Evolutionary conservation across 2,888 invertebrate genomes (phyloP).

Genomic region (Andrena haemorrhoa): DNA sequence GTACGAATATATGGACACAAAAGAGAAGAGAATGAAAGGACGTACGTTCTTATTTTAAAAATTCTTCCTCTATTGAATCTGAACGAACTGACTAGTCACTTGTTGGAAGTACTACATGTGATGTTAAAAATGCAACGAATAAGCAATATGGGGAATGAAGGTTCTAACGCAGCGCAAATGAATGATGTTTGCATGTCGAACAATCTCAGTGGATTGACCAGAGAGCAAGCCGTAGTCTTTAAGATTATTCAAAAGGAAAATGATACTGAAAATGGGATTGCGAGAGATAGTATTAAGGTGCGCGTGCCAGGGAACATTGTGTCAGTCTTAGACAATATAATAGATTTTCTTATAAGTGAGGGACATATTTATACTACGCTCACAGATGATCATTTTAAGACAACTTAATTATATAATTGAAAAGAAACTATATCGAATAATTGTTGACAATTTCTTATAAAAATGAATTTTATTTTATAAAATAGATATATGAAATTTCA

Average conservation of each 20-base stretch:
- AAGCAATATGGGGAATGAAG: constrained; percentile 48
- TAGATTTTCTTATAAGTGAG: constrained; percentile 90
- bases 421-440: background rate
- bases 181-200: background rate
- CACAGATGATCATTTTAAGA: constrained; percentile 90
- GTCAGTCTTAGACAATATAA: constrained; percentile 84
- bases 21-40: constrained; percentile 87
- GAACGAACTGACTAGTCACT: constrained; percentile 89
- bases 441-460: too few relatives aligned
- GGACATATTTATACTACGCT: constrained; percentile 93
- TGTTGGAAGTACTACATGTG: constrained; percentile 89
- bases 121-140: constrained; percentile 86
- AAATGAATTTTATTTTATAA: too few relatives aligned
- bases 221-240: constrained; percentile 75
- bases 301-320: constrained; percentile 70
- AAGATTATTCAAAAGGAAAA: constrained; percentile 74
- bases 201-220: constrained; percentile 71
- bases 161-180: too few relatives aligned
- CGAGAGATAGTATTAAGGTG: constrained; percentile 71
- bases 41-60: constrained; percentile 88
- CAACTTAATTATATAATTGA: constrained; percentile 72
- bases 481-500: too few relatives aligned
- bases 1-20: constrained; percentile 88
- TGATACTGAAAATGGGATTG: constrained; percentile 76
- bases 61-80: constrained; percentile 88